Percentiles rank a stretch among this genome's conserved stretches.
Conservation (phyloP, 2,797 vertebrate species). For the Hybognathus amarus region DNA sequence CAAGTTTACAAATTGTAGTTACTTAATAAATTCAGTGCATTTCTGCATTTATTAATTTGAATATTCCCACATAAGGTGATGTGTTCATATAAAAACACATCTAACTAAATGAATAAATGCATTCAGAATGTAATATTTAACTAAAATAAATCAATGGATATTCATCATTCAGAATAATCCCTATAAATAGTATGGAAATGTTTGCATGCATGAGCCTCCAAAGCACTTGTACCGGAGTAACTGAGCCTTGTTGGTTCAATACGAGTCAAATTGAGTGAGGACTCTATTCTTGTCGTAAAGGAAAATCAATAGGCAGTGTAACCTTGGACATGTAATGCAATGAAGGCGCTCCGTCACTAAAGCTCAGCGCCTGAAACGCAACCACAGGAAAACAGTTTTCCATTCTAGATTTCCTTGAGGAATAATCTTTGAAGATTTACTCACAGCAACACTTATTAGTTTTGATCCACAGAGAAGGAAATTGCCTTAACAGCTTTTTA, state of each 20-base stretch:
- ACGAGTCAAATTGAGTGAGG: constrained; percentile 63
- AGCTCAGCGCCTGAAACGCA: constrained; percentile 50
- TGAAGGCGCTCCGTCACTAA: constrained; percentile 52
- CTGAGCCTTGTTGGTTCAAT: constrained; percentile 43
- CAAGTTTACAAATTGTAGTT: background rate
- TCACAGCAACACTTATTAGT: constrained; percentile 52
- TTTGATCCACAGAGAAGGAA: constrained; percentile 56
- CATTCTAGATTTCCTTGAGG: constrained; percentile 53
- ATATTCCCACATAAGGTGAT: background rate
- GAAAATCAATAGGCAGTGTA: constrained; percentile 68
- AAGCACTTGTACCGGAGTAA: constrained; percentile 2
- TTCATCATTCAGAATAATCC: background rate
- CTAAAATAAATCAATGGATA: no score
- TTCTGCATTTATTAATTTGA: background rate
- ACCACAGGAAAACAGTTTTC: constrained; percentile 57
- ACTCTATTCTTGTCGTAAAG: constrained; percentile 55
- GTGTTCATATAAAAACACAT: background rate
- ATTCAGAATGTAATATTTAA: background rate
- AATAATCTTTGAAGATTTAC: constrained; percentile 60
- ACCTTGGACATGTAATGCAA: constrained; percentile 61
- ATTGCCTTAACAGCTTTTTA: constrained; percentile 61
- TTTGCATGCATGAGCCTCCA: background rate
- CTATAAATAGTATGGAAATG: background rate
- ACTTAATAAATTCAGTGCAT: background rate
- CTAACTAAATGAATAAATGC: background rate